These are phyloP conservation scores for Cyanistes caeruleus DNA, from an alignment of 2,113 vertebrate genomes.

Conservation along the genomic window DNA sequence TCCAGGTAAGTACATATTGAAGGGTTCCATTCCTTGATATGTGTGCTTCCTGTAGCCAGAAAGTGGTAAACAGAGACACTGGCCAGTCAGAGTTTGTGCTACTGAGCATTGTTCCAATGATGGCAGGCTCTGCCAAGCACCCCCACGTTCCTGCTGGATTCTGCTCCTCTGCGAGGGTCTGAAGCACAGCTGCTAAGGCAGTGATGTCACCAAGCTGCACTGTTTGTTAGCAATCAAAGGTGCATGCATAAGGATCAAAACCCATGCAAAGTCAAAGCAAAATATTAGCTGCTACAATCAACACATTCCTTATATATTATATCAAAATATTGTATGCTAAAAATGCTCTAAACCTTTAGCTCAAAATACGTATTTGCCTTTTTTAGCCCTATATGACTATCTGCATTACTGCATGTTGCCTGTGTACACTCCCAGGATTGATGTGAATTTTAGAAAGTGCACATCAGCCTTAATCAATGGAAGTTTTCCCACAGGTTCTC, in stretches of 20 bases:
- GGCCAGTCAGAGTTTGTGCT: not conserved
- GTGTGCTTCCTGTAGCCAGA: not conserved
- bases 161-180: fast-evolving
- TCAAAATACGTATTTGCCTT: not conserved
- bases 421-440: not conserved
- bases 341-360: not conserved
- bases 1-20: not conserved
- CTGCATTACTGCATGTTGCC: not conserved
- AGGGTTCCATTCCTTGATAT: not conserved
- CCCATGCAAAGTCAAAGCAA: not conserved
- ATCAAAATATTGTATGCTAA: not conserved
- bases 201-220: not conserved
- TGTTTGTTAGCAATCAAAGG: not conserved
- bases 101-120: not conserved
- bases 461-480: not conserved
- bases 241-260: not conserved
- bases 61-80: not conserved
- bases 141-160: fast-evolving
- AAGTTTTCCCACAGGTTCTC: not conserved
- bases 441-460: not conserved
- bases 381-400: not conserved
- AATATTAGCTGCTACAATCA: not conserved
- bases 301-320: not conserved
- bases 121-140: not conserved
- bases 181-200: not conserved